These are phyloP conservation scores for Hypomecis punctinalis DNA, from an alignment of 2,888 invertebrate genomes.

Conservation along the genomic window DNA sequence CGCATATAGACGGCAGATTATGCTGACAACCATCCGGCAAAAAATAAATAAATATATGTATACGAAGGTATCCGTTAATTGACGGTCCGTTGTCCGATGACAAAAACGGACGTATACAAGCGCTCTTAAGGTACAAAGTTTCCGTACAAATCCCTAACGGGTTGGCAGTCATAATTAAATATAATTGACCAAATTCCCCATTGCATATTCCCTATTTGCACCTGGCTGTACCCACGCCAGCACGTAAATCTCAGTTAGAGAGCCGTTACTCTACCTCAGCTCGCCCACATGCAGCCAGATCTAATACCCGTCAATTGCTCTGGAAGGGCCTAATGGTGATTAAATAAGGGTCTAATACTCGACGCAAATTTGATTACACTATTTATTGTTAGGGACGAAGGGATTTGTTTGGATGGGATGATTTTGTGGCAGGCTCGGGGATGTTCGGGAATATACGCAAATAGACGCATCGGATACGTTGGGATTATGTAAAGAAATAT, in stretches of 20 bases:
- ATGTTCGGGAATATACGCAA: constrained; percentile 5
- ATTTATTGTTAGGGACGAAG: constrained; percentile 41
- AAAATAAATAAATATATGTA: too few relatives aligned
- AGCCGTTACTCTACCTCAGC: constrained; percentile 40
- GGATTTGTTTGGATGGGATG: constrained; percentile 35
- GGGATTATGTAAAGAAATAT: background rate
- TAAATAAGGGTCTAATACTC: constrained; percentile 54
- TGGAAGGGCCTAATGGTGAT: constrained; percentile 56
- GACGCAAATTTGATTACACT: constrained; percentile 44
- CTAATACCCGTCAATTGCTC: constrained; percentile 55
- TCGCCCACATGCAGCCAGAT: constrained; percentile 35
- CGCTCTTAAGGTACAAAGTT: too few relatives aligned
- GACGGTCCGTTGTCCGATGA: too few relatives aligned
- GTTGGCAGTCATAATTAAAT: too few relatives aligned
- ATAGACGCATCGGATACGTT: background rate
- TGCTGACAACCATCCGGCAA: too few relatives aligned
- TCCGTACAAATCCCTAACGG: too few relatives aligned
- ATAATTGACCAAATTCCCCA: too few relatives aligned
- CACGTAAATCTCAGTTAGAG: constrained; percentile 46
- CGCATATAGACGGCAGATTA: too few relatives aligned
- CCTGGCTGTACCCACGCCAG: background rate
- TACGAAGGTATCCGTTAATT: too few relatives aligned
- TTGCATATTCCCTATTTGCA: background rate
- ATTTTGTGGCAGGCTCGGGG: constrained; percentile 22
- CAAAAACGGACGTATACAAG: too few relatives aligned